A percentile compares a stretch with the other conserved stretches of the same genome.
Conservation (phyloP, 2,888 invertebrate genomes). For the Pristionchus japonicus region DNA sequence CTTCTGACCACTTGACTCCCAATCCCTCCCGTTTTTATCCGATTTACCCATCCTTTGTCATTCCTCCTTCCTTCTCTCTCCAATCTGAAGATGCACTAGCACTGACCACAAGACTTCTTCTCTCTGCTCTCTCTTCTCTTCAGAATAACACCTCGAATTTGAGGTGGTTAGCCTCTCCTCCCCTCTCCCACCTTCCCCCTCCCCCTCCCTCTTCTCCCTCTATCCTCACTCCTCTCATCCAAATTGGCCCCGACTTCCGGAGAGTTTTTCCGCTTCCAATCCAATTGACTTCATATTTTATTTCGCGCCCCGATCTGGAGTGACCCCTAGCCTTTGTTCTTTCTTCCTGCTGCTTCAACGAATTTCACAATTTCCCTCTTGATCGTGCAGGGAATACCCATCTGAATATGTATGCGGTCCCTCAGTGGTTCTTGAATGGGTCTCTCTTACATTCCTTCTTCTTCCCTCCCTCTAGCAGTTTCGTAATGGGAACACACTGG, state of each 20-base stretch:
- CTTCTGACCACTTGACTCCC: conserved; percentile 38
- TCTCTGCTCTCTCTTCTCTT: neutral
- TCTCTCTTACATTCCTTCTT: neutral
- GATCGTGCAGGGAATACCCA: neutral
- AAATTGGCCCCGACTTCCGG: neutral
- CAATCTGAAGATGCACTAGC: conserved; percentile 7
- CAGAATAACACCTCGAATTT: conserved; percentile 10
- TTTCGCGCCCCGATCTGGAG: neutral
- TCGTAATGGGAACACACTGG: conserved; percentile 37
- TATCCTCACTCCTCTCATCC: conserved; percentile 20
- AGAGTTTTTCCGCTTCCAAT: conserved; percentile 38
- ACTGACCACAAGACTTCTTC: neutral
- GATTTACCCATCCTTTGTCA: conserved; percentile 28
- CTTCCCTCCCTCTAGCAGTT: neutral
- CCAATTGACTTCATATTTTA: conserved; percentile 36
- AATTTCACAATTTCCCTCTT: neutral
- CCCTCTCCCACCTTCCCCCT: neutral
- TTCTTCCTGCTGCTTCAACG: neutral
- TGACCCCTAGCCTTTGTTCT: neutral
- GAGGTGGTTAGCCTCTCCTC: conserved; percentile 19
- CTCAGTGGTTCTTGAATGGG: neutral
- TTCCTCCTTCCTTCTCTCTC: conserved; percentile 10
- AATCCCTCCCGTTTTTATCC: conserved; percentile 42
- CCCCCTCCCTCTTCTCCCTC: neutral
- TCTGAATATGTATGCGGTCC: neutral